Evolutionary conservation across 2,113 vertebrate genomes (phyloP), one percentile per base, ranked within the genome.

Genomic region (Balaeniceps rex): DNA sequence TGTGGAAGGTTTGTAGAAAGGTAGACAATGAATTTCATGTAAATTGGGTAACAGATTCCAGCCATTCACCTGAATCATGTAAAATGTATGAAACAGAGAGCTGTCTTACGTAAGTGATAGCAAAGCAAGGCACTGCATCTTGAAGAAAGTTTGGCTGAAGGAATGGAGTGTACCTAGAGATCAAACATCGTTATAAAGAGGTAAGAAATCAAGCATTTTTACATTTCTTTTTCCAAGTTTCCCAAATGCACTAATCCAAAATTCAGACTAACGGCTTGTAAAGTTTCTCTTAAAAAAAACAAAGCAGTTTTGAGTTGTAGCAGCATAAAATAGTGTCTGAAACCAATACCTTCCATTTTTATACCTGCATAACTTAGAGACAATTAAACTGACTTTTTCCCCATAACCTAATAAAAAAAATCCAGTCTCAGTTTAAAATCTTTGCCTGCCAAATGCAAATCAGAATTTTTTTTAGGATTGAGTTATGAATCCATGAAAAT

Each of bases 401-500:
- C 29, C 61, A 44, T 40, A 92, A 78, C 40, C 83, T 91, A 95
- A 78, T 92, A 51, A 97, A 91, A 61, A 96, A 88, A 61, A 65
- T 38, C 31, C 18, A 65, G 78, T 86, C 77, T 52, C 4, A 7
- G 23, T 33, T 87, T 90, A 97, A 74, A 80, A 51, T 49, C 66
- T 71, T 79, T 91, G 40, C 83, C 71, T 97, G 64, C 47, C 64
- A 74, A 97, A 82, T 87, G 71, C 40, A 91, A 93, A 92, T 87
- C 71, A 88, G 65, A 93, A 4, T 49, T 65, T 83, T 71, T 94
- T 97, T 97, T 94, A 95, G 66, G 14, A 55, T 22, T 97, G 38
- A 76, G 93, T 96, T 97, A 95, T 83, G 88, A 96, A 94, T 91
- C 80, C 68, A 83, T 91, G 72, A 94, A 96, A 97, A 96, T 15